Conservation (phyloP, 2,797 vertebrate genomes). For the Schizopygopsis pylzovi region DNA sequence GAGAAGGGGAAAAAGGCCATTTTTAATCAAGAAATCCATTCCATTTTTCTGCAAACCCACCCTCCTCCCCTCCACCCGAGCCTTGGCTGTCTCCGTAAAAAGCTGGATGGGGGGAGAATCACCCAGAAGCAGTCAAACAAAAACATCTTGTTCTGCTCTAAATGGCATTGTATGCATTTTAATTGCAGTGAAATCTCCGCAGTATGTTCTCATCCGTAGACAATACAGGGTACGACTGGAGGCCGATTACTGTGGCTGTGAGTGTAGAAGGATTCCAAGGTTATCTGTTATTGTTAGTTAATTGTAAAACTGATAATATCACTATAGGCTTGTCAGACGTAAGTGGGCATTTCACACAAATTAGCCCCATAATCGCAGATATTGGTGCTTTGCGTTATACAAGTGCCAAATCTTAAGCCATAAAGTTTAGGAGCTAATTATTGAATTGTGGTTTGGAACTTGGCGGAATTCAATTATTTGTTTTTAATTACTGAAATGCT, state of each 20-base stretch:
- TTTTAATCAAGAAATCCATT: conserved; percentile 88
- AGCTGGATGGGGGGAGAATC: conserved; percentile 76
- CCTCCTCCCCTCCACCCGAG: conserved; percentile 59
- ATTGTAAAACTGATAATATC: conserved; percentile 85
- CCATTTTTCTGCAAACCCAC: conserved; percentile 73
- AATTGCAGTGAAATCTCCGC: conserved; percentile 85
- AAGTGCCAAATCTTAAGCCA: conserved; percentile 48
- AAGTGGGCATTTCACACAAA: conserved; percentile 82
- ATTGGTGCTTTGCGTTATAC: conserved; percentile 36
- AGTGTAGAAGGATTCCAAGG: conserved; percentile 79
- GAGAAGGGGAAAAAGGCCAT: conserved; percentile 71
- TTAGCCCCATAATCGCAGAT: conserved; percentile 78
- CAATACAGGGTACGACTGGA: conserved; percentile 64
- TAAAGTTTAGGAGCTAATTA: conserved; percentile 53
- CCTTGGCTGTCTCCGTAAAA: conserved; percentile 73
- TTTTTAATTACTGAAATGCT: conserved; percentile 77
- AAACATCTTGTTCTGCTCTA: conserved; percentile 85
- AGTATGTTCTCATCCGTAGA: conserved; percentile 72
- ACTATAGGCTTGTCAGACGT: conserved; percentile 75
- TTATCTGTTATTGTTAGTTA: conserved; percentile 87
- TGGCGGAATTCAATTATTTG: conserved; percentile 78
- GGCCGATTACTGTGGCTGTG: conserved; percentile 73
- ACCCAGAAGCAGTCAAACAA: conserved; percentile 83
- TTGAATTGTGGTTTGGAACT: conserved; percentile 69
- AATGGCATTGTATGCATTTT: conserved; percentile 87